Evolutionary conservation across 2,888 invertebrate genomes (phyloP).

Genomic region (Xestia sexstrigata): DNA sequence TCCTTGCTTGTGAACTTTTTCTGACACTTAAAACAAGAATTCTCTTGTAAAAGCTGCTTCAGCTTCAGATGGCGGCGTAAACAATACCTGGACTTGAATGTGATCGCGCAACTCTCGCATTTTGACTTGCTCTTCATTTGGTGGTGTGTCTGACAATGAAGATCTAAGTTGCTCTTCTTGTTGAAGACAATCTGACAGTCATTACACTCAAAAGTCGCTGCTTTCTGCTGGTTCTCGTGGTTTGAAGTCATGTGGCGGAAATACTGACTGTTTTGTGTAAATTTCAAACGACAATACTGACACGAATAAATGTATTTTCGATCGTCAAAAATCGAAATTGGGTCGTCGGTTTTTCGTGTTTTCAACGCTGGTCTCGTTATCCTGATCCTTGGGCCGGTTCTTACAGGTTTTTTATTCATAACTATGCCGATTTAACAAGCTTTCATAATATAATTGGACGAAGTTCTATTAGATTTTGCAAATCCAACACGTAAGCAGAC

Average conservation of each 20-base stretch:
- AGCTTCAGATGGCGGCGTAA: conserved; percentile 84
- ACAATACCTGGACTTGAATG: conserved; percentile 87
- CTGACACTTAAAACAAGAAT: conserved; percentile 84
- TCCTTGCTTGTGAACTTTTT: conserved; percentile 85
- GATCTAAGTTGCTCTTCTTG: conserved; percentile 81
- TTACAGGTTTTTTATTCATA: conserved; percentile 85
- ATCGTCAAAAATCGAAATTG: conserved; percentile 71
- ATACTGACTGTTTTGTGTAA: conserved; percentile 86
- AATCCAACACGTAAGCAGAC: conserved; percentile 73
- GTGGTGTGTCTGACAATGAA: conserved; percentile 84
- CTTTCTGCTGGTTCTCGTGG: conserved; percentile 82
- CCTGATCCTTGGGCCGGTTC: conserved; percentile 84
- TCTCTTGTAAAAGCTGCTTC: conserved; percentile 83
- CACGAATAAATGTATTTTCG: conserved; percentile 83
- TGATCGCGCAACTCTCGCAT: conserved; percentile 85
- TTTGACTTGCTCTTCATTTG: conserved; percentile 83
- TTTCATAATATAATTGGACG: conserved; percentile 53
- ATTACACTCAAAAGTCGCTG: conserved; percentile 84
- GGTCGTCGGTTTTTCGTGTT: conserved; percentile 75
- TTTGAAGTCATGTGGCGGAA: conserved; percentile 88
- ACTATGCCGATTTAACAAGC: conserved; percentile 68
- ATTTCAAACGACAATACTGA: conserved; percentile 85
- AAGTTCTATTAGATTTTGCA: conserved; percentile 49
- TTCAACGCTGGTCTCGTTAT: conserved; percentile 80
- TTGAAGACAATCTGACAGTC: conserved; percentile 85